Evolutionary conservation across 2,888 invertebrate genomes (phyloP).

Genomic region (Calephelis perditalis): DNA sequence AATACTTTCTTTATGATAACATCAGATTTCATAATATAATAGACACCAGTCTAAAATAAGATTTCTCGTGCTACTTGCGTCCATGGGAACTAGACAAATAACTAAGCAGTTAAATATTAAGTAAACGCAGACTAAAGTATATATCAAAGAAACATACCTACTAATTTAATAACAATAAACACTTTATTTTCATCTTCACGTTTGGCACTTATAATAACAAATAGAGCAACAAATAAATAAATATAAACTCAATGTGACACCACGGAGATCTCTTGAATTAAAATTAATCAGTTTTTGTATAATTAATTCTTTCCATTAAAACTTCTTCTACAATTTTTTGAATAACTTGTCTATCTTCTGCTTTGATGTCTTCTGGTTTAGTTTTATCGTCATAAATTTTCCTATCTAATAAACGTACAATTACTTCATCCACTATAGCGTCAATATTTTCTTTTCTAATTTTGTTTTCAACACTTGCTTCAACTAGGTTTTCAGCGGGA

Average conservation of each 20-base stretch:
- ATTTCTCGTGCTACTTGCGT: no score
- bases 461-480: slow-evolving; percentile 23
- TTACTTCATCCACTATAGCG: slow-evolving; percentile 69
- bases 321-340: slow-evolving; percentile 72
- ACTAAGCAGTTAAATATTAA: no score
- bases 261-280: slow-evolving; percentile 20
- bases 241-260: neutral
- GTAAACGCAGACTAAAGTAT: no score
- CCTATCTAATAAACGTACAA: slow-evolving; percentile 63
- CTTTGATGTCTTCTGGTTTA: slow-evolving; percentile 66
- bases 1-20: no score
- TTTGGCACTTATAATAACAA: slow-evolving; percentile 14
- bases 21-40: no score
- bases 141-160: neutral
- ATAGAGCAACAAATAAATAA: neutral
- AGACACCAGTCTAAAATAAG: no score
- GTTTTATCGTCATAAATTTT: slow-evolving; percentile 75
- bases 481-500: slow-evolving; percentile 16
- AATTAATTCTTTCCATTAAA: slow-evolving; percentile 60
- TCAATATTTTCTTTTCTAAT: slow-evolving; percentile 56
- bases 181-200: neutral
- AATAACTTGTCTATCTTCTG: slow-evolving; percentile 62
- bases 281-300: slow-evolving; percentile 36
- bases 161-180: slow-evolving; percentile 1
- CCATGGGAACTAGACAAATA: no score